Conservation (phyloP, 1,140 invertebrate genomes). For the Drosophila pallidifrons region DNA sequence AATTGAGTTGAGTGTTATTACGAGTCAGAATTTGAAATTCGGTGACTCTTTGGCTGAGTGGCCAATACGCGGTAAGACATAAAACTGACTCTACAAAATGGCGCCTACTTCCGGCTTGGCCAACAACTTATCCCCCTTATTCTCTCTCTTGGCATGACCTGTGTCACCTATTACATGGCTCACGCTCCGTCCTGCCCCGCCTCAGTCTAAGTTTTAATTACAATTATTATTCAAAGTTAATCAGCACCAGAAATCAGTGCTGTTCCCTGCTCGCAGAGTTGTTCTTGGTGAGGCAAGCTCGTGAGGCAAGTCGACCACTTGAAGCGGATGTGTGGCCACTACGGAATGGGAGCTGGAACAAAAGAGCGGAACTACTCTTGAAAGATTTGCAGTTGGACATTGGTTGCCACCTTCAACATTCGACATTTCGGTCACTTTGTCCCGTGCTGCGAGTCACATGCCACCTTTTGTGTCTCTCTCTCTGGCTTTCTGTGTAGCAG, state of each 20-base stretch:
- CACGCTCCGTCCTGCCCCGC: background rate
- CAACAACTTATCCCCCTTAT: background rate
- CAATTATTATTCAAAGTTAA: slow-evolving; percentile 71
- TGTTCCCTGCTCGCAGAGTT: background rate
- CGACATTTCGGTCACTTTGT: slow-evolving; percentile 19
- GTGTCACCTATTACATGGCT: slow-evolving; percentile 68
- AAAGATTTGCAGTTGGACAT: slow-evolving; percentile 69
- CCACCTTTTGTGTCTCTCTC: background rate
- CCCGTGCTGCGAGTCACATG: slow-evolving; percentile 3
- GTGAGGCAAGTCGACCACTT: slow-evolving; percentile 19
- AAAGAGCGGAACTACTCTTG: slow-evolving; percentile 84
- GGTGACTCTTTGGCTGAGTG: slow-evolving; percentile 16
- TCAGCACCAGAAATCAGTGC: slow-evolving; percentile 56
- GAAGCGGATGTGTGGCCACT: slow-evolving; percentile 66
- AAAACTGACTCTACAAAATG: slow-evolving; percentile 57
- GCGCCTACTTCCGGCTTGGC: slow-evolving; percentile 47
- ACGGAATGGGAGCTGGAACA: slow-evolving; percentile 53
- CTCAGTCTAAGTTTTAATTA: slow-evolving; percentile 58
- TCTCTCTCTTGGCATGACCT: slow-evolving; percentile 45
- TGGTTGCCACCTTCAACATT: slow-evolving; percentile 11
- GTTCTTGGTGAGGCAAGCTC: slow-evolving; percentile 56
- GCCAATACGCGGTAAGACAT: slow-evolving; percentile 70
- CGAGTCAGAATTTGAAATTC: slow-evolving; percentile 41
- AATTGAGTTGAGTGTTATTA: slow-evolving; percentile 41
- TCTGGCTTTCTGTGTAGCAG: slow-evolving; percentile 43